phyloP scores from a whole-genome alignment of 2,113 vertebrate genomes.

The Hymenochirus boettgeri region DNA sequence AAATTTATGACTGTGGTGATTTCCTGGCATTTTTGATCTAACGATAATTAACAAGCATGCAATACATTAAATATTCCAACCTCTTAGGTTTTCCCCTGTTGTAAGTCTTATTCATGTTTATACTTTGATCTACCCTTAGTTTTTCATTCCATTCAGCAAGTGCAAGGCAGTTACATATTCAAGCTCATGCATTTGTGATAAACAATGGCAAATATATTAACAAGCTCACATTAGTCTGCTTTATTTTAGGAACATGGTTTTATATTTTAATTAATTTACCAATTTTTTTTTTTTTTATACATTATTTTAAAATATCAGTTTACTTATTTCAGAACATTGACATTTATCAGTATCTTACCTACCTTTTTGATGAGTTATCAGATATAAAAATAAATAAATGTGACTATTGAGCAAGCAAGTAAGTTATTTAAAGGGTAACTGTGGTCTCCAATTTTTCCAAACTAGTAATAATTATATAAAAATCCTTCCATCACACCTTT shows the following conservation, averaged over 20 bases:
- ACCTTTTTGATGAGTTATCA: too few species aligned
- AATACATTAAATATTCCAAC: slow-evolving; percentile 51
- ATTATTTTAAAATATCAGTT: too few species aligned
- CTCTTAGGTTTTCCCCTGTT: slow-evolving; percentile 54
- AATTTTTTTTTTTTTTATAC: too few species aligned
- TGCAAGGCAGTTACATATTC: slow-evolving; percentile 59
- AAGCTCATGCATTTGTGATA: slow-evolving; percentile 67
- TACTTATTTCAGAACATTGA: too few species aligned
- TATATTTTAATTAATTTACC: too few species aligned
- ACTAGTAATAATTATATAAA: too few species aligned
- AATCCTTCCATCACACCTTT: too few species aligned
- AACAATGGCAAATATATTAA: slow-evolving; percentile 67
- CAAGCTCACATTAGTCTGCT: slow-evolving; percentile 57
- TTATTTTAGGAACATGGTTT: slow-evolving; percentile 65
- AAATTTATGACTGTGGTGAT: slow-evolving; percentile 48
- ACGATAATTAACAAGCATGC: slow-evolving; percentile 39
- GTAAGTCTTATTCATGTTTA: neutral
- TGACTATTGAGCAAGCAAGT: too few species aligned
- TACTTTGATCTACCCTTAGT: slow-evolving; percentile 38
- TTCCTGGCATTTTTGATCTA: slow-evolving; percentile 59
- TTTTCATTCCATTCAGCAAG: slow-evolving; percentile 49
- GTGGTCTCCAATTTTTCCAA: too few species aligned
- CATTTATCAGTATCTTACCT: too few species aligned
- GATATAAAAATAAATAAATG: too few species aligned
- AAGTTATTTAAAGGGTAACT: too few species aligned